These are phyloP conservation scores for Cairina moschata DNA, from an alignment of 2,113 vertebrate genomes.

Conservation along the genomic window DNA sequence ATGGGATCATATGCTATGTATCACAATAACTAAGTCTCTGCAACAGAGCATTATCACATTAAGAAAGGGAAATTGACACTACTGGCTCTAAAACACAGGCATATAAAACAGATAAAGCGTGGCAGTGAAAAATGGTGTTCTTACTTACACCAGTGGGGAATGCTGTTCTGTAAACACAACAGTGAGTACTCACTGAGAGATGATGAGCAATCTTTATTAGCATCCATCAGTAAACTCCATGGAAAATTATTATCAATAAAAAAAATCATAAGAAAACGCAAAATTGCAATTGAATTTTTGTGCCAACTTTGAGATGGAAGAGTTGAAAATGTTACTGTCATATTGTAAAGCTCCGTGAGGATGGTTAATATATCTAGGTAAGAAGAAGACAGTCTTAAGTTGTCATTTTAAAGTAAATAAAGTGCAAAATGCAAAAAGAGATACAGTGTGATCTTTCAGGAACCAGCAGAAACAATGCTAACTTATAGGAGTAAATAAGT, in stretches of 20 bases:
- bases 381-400: neutral
- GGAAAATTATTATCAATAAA: neutral
- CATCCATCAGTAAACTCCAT: neutral
- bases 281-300: neutral
- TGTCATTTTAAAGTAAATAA: accelerated
- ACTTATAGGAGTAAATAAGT: neutral
- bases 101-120: neutral
- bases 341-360: neutral
- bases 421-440: neutral
- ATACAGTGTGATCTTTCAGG: neutral
- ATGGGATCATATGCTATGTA: neutral
- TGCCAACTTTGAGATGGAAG: neutral
- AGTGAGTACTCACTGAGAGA: neutral
- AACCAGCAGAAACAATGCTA: neutral
- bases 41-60: neutral
- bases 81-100: neutral
- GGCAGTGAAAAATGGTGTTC: neutral
- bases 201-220: neutral
- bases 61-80: neutral
- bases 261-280: neutral
- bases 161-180: neutral
- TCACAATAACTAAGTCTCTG: neutral
- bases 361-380: neutral
- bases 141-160: neutral
- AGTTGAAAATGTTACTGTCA: neutral